Evolutionary conservation across 35 echinoderm and acorn worm genomes (phyloP), one percentile per base, ranked within the genome.

Genomic region (Ophioderma brevispina): DNA sequence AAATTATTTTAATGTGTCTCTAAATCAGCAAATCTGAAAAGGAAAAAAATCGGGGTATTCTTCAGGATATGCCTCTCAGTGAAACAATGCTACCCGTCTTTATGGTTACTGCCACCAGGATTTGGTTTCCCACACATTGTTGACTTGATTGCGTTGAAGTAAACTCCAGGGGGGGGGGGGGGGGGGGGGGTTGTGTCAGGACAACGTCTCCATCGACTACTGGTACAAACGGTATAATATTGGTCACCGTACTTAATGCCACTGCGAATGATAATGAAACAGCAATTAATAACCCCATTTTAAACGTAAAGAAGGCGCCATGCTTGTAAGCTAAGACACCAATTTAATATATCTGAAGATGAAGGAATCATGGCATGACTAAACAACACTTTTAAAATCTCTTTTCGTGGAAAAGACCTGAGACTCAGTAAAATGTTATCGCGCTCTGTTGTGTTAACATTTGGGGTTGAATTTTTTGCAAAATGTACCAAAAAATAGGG

Each of bases 61-160:
- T 2, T 30, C 59, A 18, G 59, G 59, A 25, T 13, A 70, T 25
- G 59, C n/a, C 59, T 70, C 59, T 18, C 10, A 70, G 1, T 2
- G 59, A 70, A 70, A 70, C n/a, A 4, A 70, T 70, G 28, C 59
- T 70, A 18, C 46, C 59, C 17, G 4, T 30, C 17, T 13, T 30
- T 4, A 6, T 3, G 59, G 15, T 6, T 25, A 3, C 28, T 25
- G 17, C 59, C 15, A 70, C 5, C 2, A 13, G 23, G 23, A 70
- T 52, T n/a, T n/a, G n/a, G n/a, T n/a, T n/a, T n/a, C 91, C 40
- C 25, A 88, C 75, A 88, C 89, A 88, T 70, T 98, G 81, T 98
- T 98, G 52, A 94, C 94, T 25, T 82, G 17, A 32, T 90, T 89
- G 11, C 76, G 64, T 15, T 86, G 82, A 0, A 98, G 64, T 8